Evolutionary conservation across 2,888 invertebrate genomes (phyloP), one percentile per base, ranked within the genome.

Genomic region (Tryphoninae sp.): DNA sequence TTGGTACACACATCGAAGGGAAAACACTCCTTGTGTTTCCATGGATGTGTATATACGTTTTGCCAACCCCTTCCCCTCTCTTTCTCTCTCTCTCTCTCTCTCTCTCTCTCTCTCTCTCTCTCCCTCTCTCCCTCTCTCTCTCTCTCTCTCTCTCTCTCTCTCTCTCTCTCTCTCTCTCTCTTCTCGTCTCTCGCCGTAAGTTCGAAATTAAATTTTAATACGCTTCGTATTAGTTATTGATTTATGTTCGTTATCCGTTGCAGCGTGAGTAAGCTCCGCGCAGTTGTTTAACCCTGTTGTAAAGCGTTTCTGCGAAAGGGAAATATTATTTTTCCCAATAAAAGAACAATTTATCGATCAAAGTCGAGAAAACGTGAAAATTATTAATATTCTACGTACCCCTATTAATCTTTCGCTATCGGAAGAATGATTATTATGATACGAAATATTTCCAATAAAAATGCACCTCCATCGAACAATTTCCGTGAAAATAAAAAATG

Each of bases 131-230:
- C 1, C 23, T 3, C 23, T 3, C 23, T 3, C 3, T 2, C 26
- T 3, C 26, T 26, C 26, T 26, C 26, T 3, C 26, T 26, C 26
- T 23, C 49, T 7, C 1, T 2, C 9, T 9, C 45, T 45, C 45
- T 45, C 45, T 2, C 2, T 4, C 26, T 26, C 26, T 26, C 26
- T 26, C 26, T 26, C 26, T 26, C 26, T 26, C 26, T 26, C 26
- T 26, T 4, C 0, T 4, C 58, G 68, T 55, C 69, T 58, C 80
- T 71, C 84, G 62, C 78, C 82, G 75, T 86, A 89, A 89, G 87
- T 89, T 83, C 75, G 84, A 84, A 89, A 90, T 89, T 88, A 88
- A 90, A 89, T 90, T 90, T 90, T 89, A 89, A 89, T 90, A 88
- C 85, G 87, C 86, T 85, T 82, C 86, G 85, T 87, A 88, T 89